phyloP scores from a whole-genome alignment of 2,888 invertebrate genomes.

The Crepidodera aurea region DNA sequence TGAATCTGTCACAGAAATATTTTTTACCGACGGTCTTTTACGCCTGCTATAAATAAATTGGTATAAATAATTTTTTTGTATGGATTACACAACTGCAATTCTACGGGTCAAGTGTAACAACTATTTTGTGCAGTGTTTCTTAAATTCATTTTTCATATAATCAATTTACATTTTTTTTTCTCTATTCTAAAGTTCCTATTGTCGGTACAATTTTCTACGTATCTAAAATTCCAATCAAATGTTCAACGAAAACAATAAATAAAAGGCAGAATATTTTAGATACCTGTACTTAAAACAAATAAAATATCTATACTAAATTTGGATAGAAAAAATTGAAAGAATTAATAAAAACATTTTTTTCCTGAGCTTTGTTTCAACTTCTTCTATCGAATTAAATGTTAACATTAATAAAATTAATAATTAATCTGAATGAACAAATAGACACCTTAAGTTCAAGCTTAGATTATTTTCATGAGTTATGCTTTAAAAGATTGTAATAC shows the following conservation, averaged over 20 bases:
- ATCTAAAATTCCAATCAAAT: conserved; percentile 29
- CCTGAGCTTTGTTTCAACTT: conserved; percentile 1
- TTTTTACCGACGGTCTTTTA: no score
- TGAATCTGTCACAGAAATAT: no score
- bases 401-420: not conserved
- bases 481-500: conserved; percentile 10
- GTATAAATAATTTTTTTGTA: no score
- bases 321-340: conserved; percentile 13
- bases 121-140: conserved; percentile 25
- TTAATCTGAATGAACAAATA: not conserved
- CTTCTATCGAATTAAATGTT: conserved; percentile 4
- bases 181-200: conserved; percentile 51
- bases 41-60: no score
- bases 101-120: conserved; percentile 1
- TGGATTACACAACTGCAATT: not conserved
- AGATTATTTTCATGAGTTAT: conserved; percentile 15
- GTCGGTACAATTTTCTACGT: conserved; percentile 46
- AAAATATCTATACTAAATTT: not conserved
- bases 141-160: conserved; percentile 23
- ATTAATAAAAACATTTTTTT: not conserved
- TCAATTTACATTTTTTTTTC: conserved; percentile 27
- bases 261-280: no score
- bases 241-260: conserved; percentile 10
- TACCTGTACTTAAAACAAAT: not conserved
- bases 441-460: conserved; percentile 18